A percentile compares a stretch with the other conserved stretches of the same genome.
phyloP scores from a whole-genome alignment of 2,888 invertebrate genomes.

The Pristionchus entomophagus region DNA sequence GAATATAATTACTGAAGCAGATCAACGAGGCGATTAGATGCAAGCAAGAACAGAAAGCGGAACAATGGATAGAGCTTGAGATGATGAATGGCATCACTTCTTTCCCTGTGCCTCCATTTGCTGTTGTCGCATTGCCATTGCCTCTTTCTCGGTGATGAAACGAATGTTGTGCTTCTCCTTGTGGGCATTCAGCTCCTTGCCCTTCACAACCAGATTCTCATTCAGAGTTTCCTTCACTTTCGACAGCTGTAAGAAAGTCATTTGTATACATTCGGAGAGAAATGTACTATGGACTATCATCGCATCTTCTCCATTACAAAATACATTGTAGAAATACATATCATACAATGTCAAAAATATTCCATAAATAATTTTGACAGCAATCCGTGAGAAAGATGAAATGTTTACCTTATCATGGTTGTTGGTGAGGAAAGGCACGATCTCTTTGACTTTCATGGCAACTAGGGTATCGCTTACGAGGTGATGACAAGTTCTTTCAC shows the following conservation, averaged over 20 bases:
- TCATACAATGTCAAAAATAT: background rate
- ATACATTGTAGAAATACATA: background rate
- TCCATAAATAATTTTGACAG: no score
- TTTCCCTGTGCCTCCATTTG: slow-evolving; percentile 49
- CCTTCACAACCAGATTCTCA: slow-evolving; percentile 65
- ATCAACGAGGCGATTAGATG: background rate
- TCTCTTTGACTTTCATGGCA: slow-evolving; percentile 63
- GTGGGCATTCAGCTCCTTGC: slow-evolving; percentile 67
- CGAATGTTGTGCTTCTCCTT: slow-evolving; percentile 69
- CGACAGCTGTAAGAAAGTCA: slow-evolving; percentile 55
- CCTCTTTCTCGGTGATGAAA: slow-evolving; percentile 65
- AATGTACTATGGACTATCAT: no score
- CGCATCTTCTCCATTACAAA: no score
- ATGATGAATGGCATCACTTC: slow-evolving; percentile 3
- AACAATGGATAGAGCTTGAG: background rate
- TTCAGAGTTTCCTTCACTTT: slow-evolving; percentile 57
- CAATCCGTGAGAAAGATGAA: no score
- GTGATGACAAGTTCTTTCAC: slow-evolving; percentile 64
- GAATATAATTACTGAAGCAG: slow-evolving; percentile 1
- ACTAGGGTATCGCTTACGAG: slow-evolving; percentile 67
- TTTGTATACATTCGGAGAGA: background rate
- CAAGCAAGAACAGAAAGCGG: background rate
- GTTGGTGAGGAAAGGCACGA: slow-evolving; percentile 59
- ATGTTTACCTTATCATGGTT: slow-evolving; percentile 58
- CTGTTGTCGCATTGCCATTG: slow-evolving; percentile 58